Evolutionary conservation across 1,140 invertebrate species (phyloP), one percentile per base, ranked within the genome.

Genomic region (Cydia splendana): DNA sequence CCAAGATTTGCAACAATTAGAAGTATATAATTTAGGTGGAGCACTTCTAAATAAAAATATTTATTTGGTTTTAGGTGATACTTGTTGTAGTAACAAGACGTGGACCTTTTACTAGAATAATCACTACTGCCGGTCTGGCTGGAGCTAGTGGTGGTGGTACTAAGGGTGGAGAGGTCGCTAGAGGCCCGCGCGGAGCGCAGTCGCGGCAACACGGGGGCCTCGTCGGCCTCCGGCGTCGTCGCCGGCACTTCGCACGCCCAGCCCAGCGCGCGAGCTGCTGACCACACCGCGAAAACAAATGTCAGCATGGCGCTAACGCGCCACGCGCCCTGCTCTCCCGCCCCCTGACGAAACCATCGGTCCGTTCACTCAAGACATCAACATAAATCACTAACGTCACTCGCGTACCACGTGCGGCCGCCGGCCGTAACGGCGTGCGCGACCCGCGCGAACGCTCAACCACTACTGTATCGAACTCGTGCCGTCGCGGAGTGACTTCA

Each of bases 121-220:
- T 92, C 90, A 69, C 88, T 84, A 77, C 82, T 87, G 82, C 87
- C 91, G 75, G 90, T 92, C 82, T 91, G 90, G 81, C 91, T 92
- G 85, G 90, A 91, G 84, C 88, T 91, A 80, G 91, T 88, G 82
- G 90, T 92, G 87, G 90, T 91, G 71, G 89, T 88, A 86, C 91
- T 93, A 80, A 93, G 88, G 15, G 90, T 92, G 78, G 90, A 92
- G 0, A 93, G 89, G 81, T 93, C 91, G 81, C 90, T 91, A 93
- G 95, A 95, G 93, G 95, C 90, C 93, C 95, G 92, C 86, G 94
- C 93, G 82, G 94, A 93, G 91, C 94, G 87, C 93, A 95, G 85
- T 80, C 91, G 82, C 86, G 93, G 88, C 87, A 94, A 84, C 88
- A 93, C 78, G 76, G 94, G 90, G 84, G 90, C 82, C 73, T 91